Evolutionary conservation across 2,888 invertebrate genomes (phyloP).

Genomic region (Neria commutata): DNA sequence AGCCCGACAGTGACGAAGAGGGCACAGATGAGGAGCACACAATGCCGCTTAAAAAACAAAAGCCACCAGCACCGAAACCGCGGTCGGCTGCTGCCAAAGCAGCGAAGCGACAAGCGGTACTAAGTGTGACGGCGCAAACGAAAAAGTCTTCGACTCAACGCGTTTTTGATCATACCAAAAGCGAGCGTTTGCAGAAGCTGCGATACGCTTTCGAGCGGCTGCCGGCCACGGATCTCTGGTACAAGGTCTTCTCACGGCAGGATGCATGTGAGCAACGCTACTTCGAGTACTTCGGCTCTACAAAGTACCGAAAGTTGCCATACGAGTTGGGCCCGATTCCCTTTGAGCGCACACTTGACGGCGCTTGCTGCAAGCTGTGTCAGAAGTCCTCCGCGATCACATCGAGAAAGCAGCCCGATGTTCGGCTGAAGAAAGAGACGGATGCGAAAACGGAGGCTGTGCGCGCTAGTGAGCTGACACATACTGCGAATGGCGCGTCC

Average conservation of each 20-base stretch:
- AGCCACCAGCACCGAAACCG: constrained; percentile 1
- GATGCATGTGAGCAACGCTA: constrained; percentile 73
- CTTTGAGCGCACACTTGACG: constrained; percentile 62
- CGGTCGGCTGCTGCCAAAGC: not conserved
- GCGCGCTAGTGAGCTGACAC: not conserved
- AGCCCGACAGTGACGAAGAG: constrained; percentile 16
- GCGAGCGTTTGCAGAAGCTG: constrained; percentile 44
- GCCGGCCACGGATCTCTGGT: constrained; percentile 79
- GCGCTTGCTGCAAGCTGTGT: constrained; percentile 63
- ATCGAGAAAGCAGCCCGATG: not conserved
- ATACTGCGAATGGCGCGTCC: not conserved
- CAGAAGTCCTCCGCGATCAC: constrained; percentile 46
- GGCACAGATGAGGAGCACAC: constrained; percentile 12
- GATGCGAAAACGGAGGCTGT: constrained; percentile 21
- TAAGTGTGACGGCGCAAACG: constrained; percentile 12
- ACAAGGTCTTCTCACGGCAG: constrained; percentile 76
- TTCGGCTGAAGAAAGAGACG: not conserved
- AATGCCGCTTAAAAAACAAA: not conserved
- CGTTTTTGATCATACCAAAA: constrained; percentile 47
- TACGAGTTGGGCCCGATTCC: constrained; percentile 75
- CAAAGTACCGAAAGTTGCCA: constrained; percentile 66
- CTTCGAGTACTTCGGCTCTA: constrained; percentile 63
- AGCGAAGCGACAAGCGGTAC: not conserved
- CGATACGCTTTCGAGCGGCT: constrained; percentile 70
- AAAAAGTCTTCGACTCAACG: constrained; percentile 21